Evolutionary conservation across 2,797 vertebrate species (phyloP), one percentile per base, ranked within the genome.

Genomic region (Gymnoscopelus braueri): DNA sequence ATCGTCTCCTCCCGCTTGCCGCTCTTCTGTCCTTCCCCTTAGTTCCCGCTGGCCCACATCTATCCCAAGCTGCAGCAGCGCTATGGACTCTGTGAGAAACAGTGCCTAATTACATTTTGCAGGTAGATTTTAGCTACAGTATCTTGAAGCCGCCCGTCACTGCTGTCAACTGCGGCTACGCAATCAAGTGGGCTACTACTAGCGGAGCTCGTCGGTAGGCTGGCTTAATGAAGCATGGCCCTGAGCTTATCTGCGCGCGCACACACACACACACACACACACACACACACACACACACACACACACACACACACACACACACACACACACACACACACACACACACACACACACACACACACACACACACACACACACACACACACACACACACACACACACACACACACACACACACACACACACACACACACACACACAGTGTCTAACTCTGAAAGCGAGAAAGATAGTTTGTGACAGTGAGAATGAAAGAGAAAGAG

Each of bases 101-200:
- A 10, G 64, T 53, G 72, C 72, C 84, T 93, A 91, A 94, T 94
- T 93, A 92, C 93, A 93, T 91, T 84, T 80, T 77, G 77, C 69
- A 85, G 88, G 87, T 89, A 84, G 78, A 89, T 87, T 86, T 59
- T 44, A 51, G 76, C 87, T 80, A 66, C 67, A 26, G 75, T 8
- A 44, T 44, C 39, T 44, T 44, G 39, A 44, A 83, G 81, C 75
- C 80, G 86, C 83, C 77, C 83, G 74, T 78, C 77, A 72, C 81
- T 51, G 63, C 50, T 81, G 87, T 91, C 89, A 19, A 84, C 79
- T 35, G 35, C 80, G 60, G 77, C 65, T 60, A 80, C 80, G 80
- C 87, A 86, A 90, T 87, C 78, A 85, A 88, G 83, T 13, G 1
- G n/a, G n/a, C 12, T n/a, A 51, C 48, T 4, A 35, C 32, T 26